phyloP scores from a whole-genome alignment of 2,797 vertebrate species.

The Acrocephalus scirpaceus region DNA sequence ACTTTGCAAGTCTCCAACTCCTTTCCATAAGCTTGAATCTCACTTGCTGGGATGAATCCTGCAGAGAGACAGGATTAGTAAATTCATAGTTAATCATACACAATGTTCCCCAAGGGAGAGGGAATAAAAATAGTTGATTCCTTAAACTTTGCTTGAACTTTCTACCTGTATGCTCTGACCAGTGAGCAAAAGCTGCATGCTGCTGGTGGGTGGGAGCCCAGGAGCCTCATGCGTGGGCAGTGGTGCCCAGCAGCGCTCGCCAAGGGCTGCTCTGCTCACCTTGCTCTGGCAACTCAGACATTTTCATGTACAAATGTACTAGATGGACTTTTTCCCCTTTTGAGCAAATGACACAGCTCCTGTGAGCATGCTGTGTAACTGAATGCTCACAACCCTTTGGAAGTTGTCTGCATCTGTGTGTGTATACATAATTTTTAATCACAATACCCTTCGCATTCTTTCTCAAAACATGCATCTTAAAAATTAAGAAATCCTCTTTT shows the following conservation, averaged over 20 bases:
- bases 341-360: neutral
- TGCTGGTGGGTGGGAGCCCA: neutral
- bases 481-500: neutral
- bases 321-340: neutral
- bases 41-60: neutral
- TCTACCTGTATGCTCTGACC: neutral
- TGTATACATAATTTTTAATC: neutral
- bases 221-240: accelerated
- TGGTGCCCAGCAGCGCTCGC: accelerated
- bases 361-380: accelerated
- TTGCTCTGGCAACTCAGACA: neutral
- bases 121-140: neutral
- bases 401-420: accelerated
- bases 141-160: neutral
- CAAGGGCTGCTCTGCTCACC: neutral
- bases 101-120: neutral
- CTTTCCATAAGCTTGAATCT: neutral
- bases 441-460: neutral
- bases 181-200: neutral
- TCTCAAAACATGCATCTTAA: neutral
- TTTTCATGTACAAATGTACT: neutral
- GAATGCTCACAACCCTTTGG: neutral
- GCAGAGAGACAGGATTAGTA: neutral
- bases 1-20: neutral
- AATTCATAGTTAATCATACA: neutral